These are phyloP conservation scores for Zygothrica quintamaculata DNA, from an alignment of 2,888 invertebrate genomes.

Conservation along the genomic window DNA sequence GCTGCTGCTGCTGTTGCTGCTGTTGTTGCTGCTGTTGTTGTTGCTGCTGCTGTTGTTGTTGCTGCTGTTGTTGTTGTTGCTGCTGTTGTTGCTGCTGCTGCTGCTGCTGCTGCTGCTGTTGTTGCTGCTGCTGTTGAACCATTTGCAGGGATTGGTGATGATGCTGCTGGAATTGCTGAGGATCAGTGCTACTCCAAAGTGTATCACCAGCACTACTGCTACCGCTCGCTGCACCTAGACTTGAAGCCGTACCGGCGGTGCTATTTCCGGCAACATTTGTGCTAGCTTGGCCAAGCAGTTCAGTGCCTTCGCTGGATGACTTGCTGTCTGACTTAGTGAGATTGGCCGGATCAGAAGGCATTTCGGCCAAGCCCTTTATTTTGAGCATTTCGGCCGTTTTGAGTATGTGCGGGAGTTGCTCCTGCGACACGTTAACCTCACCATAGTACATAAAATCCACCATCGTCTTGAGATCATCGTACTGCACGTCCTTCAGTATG, in stretches of 20 bases:
- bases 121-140: conserved; percentile 86
- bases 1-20: conserved; percentile 80
- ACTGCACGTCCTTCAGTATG: conserved; percentile 94
- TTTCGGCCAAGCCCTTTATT: conserved; percentile 94
- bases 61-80: conserved; percentile 85
- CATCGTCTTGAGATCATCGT: conserved; percentile 93
- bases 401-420: conserved; percentile 91
- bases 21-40: conserved; percentile 73
- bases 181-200: conserved; percentile 85
- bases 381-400: conserved; percentile 94
- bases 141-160: conserved; percentile 85
- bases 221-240: conserved; percentile 70
- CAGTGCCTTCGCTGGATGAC: conserved; percentile 85
- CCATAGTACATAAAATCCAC: conserved; percentile 97
- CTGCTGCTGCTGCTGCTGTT: conserved; percentile 86
- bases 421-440: conserved; percentile 95
- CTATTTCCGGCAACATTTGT: conserved; percentile 77
- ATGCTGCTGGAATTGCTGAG: conserved; percentile 86
- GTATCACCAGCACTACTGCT: conserved; percentile 85
- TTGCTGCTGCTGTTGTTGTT: conserved; percentile 84
- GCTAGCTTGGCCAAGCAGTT: conserved; percentile 85
- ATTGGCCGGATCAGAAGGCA: conserved; percentile 91
- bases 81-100: conserved; percentile 86
- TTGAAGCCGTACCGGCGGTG: conserved; percentile 66
- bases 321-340: conserved; percentile 89